A percentile compares a stretch with the other conserved stretches of the same genome.
phyloP scores from a whole-genome alignment of 2,888 invertebrate species.

The Mystacides longicornis region DNA sequence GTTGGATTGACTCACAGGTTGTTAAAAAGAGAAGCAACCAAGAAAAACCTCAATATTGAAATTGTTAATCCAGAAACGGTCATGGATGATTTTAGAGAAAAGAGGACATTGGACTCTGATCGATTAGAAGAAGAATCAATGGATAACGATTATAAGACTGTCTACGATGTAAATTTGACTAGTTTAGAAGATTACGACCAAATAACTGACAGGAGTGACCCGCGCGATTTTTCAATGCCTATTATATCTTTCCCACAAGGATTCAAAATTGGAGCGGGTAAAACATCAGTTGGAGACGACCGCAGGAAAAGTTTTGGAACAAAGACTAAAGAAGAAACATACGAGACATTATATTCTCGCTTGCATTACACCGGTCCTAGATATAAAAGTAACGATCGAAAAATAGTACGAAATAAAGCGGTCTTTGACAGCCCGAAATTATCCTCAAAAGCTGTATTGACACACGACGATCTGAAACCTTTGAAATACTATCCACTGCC shows the following conservation, averaged over 20 bases:
- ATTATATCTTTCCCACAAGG: not conserved
- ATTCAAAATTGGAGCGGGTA: too few relatives aligned
- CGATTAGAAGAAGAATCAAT: too few relatives aligned
- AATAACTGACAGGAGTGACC: not conserved
- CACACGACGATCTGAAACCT: not conserved
- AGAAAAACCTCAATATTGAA: constrained; percentile 38
- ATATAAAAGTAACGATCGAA: constrained; percentile 6
- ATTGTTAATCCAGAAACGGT: constrained; percentile 28
- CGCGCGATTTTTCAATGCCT: not conserved
- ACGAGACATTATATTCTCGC: constrained; percentile 20
- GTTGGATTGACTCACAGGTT: constrained; percentile 11
- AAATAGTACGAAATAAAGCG: not conserved
- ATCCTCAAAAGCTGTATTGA: not conserved
- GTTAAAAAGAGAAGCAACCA: constrained; percentile 25
- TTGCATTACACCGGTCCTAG: constrained; percentile 18
- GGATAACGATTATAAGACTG: too few relatives aligned
- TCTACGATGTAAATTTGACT: too few relatives aligned
- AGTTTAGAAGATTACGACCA: too few relatives aligned
- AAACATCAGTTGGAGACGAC: too few relatives aligned
- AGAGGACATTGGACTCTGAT: too few relatives aligned
- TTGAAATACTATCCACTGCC: not conserved
- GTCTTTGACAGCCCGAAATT: not conserved
- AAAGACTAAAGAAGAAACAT: constrained; percentile 13
- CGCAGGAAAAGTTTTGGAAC: too few relatives aligned
- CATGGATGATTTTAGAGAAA: constrained; percentile 17